Conservation (phyloP, 2,888 invertebrate species). For the Polyommatus icarus region DNA sequence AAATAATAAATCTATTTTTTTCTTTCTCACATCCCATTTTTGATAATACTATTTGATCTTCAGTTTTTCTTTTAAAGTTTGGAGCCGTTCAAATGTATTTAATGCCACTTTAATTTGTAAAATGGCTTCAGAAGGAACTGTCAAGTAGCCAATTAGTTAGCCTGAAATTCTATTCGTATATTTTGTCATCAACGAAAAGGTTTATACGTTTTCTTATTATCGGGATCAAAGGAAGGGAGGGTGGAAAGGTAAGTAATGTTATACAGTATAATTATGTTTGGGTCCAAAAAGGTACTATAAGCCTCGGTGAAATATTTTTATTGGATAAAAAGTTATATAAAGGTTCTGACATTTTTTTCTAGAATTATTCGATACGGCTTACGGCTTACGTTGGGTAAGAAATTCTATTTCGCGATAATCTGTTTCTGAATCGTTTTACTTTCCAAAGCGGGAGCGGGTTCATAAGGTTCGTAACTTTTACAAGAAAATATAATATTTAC, state of each 20-base stretch:
- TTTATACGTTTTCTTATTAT: conserved; percentile 21
- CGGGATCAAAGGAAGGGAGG: conserved; percentile 11
- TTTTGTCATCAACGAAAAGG: conserved; percentile 7
- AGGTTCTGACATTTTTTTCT: not conserved
- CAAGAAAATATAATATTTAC: not conserved
- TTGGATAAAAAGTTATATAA: conserved; percentile 20
- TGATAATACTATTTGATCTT: not conserved
- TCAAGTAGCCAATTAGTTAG: conserved; percentile 36
- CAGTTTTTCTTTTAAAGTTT: not conserved
- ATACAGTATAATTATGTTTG: conserved; percentile 29
- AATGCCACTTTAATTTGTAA: not conserved
- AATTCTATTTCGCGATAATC: conserved; percentile 12
- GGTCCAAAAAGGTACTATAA: not conserved
- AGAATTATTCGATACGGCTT: not conserved
- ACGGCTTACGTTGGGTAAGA: not conserved
- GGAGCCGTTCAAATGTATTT: not conserved
- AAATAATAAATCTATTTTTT: not conserved
- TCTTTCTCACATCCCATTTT: not conserved
- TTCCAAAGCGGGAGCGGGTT: not conserved
- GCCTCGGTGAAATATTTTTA: conserved; percentile 23
- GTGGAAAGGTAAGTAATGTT: conserved; percentile 19
- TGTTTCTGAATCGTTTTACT: not conserved
- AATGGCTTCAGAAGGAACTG: conserved; percentile 10
- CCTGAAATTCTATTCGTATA: conserved; percentile 35
- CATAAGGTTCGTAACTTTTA: not conserved